Evolutionary conservation across 2,797 vertebrate species (phyloP).

Genomic region (Hipposideros larvatus): DNA sequence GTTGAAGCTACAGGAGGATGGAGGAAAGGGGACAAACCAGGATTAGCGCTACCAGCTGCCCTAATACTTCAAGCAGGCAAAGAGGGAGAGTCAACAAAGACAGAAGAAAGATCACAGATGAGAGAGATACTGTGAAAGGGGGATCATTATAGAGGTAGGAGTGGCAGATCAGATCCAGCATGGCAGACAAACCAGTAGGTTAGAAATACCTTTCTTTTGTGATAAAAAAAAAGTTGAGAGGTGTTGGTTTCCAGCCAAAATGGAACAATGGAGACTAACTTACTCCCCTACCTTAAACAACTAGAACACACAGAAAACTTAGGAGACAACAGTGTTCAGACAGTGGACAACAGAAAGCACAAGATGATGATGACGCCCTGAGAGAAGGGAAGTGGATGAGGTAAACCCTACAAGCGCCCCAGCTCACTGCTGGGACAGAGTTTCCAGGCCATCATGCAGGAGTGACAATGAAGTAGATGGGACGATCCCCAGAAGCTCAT

Average conservation of each 20-base stretch:
- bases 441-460: background rate
- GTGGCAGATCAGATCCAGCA: background rate
- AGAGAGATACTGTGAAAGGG: background rate
- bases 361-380: background rate
- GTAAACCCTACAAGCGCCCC: background rate
- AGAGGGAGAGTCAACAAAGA: background rate
- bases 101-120: background rate
- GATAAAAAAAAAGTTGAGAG: background rate
- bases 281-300: background rate
- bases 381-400: background rate
- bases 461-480: background rate
- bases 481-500: background rate
- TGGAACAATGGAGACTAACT: background rate
- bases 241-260: background rate
- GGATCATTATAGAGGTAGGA: background rate
- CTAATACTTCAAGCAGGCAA: background rate
- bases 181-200: background rate
- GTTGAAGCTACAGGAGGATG: background rate
- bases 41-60: background rate
- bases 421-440: background rate
- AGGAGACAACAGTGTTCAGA: background rate
- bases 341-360: background rate
- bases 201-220: background rate
- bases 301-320: background rate
- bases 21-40: background rate